phyloP scores from a whole-genome alignment of 2,888 invertebrate genomes.

The Fragum sueziense region DNA sequence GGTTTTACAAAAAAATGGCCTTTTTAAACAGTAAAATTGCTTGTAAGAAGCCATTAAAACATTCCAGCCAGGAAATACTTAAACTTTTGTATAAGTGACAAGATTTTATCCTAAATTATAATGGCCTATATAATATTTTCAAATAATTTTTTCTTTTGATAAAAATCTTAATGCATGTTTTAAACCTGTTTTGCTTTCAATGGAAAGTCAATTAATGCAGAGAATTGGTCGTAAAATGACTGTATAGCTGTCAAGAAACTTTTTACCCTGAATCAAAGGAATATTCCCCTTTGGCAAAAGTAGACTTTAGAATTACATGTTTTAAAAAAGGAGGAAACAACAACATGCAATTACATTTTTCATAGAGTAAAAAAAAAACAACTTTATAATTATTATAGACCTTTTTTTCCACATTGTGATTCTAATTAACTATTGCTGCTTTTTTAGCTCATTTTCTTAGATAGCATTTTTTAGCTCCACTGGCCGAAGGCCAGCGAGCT shows the following conservation, averaged over 20 bases:
- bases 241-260: conserved; percentile 11
- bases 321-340: too few relatives aligned
- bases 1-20: neutral
- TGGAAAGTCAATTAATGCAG: conserved; percentile 19
- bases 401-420: too few relatives aligned
- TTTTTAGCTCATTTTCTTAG: too few relatives aligned
- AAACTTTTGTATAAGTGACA: conserved; percentile 12
- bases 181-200: conserved; percentile 7
- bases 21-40: neutral
- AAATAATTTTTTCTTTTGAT: neutral
- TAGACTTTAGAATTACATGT: too few relatives aligned
- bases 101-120: conserved; percentile 1
- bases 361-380: too few relatives aligned
- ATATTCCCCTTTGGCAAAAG: neutral
- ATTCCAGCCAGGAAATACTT: conserved; percentile 3
- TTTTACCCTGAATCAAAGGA: neutral
- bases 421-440: too few relatives aligned
- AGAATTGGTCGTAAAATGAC: conserved; percentile 13
- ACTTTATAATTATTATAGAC: too few relatives aligned
- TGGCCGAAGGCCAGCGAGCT: too few relatives aligned
- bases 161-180: conserved; percentile 15
- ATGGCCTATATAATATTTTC: conserved; percentile 12
- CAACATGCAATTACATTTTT: too few relatives aligned
- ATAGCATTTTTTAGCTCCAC: too few relatives aligned
- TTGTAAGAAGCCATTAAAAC: neutral